A percentile compares a stretch with the other conserved stretches of the same genome.
phyloP scores from a whole-genome alignment of 2,888 invertebrate genomes.

The Alloscopus bannaensis region DNA sequence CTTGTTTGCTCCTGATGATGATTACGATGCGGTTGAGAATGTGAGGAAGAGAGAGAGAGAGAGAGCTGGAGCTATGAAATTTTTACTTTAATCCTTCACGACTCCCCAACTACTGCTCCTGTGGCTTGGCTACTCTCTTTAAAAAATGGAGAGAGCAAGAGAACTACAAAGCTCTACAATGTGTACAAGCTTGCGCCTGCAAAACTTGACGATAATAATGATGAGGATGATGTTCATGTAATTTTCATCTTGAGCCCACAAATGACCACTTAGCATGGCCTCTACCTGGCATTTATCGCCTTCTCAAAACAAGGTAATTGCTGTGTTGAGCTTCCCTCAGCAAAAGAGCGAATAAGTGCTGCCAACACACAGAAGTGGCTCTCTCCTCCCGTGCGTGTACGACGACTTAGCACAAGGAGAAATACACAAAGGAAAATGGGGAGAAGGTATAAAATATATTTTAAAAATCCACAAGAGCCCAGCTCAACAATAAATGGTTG shows the following conservation, averaged over 20 bases:
- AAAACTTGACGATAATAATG: slow-evolving; percentile 59
- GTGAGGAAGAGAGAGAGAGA: no score
- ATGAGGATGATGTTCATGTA: slow-evolving; percentile 61
- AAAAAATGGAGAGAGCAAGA: neutral
- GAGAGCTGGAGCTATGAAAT: no score
- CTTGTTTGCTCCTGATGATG: no score
- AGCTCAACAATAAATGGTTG: no score
- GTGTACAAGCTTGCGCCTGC: slow-evolving; percentile 44
- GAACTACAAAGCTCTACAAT: neutral
- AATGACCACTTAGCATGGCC: slow-evolving; percentile 64
- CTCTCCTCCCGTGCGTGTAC: no score
- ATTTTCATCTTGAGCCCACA: slow-evolving; percentile 64
- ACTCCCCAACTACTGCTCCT: no score
- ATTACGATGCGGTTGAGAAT: no score
- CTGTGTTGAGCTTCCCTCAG: slow-evolving; percentile 59
- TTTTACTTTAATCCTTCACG: no score
- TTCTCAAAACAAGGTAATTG: slow-evolving; percentile 65
- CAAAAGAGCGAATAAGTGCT: slow-evolving; percentile 57
- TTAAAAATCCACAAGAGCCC: no score
- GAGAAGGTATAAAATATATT: no score
- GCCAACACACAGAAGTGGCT: slow-evolving; percentile 53
- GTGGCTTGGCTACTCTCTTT: no score
- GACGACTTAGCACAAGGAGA: no score
- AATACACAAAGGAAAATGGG: slow-evolving; percentile 31
- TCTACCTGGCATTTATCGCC: slow-evolving; percentile 67